phyloP scores from a whole-genome alignment of 1,140 invertebrate species.

The Drosophila santomea region DNA sequence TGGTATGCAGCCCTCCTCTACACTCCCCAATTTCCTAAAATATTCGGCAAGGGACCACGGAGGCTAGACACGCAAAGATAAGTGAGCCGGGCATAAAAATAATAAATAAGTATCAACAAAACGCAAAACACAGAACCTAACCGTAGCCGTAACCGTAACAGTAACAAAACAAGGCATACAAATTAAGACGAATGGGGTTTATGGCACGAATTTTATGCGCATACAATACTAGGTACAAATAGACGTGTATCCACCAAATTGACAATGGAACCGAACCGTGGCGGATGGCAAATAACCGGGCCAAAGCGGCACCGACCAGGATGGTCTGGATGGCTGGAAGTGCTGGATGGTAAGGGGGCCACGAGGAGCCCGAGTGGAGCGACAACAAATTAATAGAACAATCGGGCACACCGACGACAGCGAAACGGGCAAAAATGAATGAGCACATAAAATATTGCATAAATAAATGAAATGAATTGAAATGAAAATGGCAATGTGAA shows the following conservation, averaged over 20 bases:
- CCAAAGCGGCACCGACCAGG: constrained; percentile 32
- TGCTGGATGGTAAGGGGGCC: not conserved
- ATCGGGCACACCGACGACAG: constrained; percentile 58
- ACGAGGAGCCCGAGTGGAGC: constrained; percentile 38
- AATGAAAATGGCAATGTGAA: constrained; percentile 79
- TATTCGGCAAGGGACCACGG: constrained; percentile 15
- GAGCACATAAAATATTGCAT: constrained; percentile 82
- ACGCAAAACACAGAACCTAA: constrained; percentile 26
- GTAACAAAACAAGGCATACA: constrained; percentile 69
- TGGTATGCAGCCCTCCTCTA: constrained; percentile 25
- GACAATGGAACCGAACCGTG: constrained; percentile 45
- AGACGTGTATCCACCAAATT: constrained; percentile 49
- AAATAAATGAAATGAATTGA: constrained; percentile 82
- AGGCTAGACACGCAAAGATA: constrained; percentile 30
- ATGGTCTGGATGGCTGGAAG: not conserved
- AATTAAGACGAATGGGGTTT: constrained; percentile 82
- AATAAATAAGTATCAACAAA: constrained; percentile 55
- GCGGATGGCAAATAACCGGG: constrained; percentile 49
- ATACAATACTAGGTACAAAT: constrained; percentile 32
- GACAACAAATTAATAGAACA: constrained; percentile 78
- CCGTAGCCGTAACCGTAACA: constrained; percentile 47
- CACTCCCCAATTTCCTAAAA: constrained; percentile 8
- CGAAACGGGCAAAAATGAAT: constrained; percentile 66
- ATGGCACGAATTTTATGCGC: constrained; percentile 63
- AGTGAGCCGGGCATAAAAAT: constrained; percentile 59